phyloP scores from a whole-genome alignment of 2,888 invertebrate genomes.

The Trissolcus brochymenae region DNA sequence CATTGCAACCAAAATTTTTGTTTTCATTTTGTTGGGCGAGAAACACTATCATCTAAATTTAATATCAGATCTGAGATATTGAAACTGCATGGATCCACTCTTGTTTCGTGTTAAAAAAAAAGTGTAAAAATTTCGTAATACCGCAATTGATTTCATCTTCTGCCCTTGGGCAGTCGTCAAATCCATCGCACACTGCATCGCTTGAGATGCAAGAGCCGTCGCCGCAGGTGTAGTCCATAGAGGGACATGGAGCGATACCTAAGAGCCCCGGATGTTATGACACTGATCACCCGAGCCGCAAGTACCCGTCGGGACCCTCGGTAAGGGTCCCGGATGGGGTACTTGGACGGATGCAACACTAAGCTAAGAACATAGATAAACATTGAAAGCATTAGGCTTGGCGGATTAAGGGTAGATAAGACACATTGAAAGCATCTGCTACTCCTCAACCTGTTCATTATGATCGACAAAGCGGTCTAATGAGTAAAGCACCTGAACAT shows the following conservation, averaged over 20 bases:
- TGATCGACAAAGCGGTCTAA: conserved; percentile 66
- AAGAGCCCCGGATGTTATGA: conserved; percentile 60
- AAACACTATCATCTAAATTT: too few species aligned
- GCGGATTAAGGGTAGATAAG: conserved; percentile 58
- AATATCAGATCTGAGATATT: too few species aligned
- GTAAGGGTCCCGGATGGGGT: conserved; percentile 26
- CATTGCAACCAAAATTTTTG: too few species aligned
- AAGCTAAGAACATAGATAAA: conserved; percentile 66
- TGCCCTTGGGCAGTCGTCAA: conserved; percentile 82
- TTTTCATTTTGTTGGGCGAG: too few species aligned
- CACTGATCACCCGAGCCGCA: conserved; percentile 62
- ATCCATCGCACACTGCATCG: conserved; percentile 84
- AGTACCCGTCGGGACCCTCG: conserved; percentile 34
- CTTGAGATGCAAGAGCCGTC: conserved; percentile 86
- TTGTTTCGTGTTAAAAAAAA: conserved; percentile 16
- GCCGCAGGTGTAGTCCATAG: conserved; percentile 82
- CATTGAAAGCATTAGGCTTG: conserved; percentile 70
- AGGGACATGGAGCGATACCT: conserved; percentile 75
- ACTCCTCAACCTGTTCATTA: conserved; percentile 58
- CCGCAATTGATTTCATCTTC: conserved; percentile 75
- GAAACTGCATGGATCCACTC: too few species aligned
- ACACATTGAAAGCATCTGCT: conserved; percentile 66
- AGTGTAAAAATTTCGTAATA: conserved; percentile 62
- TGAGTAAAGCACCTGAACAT: conserved; percentile 64
- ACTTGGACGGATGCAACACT: conserved; percentile 49